Conservation (phyloP, 1,140 invertebrate species). For the Olivierus martensii region DNA sequence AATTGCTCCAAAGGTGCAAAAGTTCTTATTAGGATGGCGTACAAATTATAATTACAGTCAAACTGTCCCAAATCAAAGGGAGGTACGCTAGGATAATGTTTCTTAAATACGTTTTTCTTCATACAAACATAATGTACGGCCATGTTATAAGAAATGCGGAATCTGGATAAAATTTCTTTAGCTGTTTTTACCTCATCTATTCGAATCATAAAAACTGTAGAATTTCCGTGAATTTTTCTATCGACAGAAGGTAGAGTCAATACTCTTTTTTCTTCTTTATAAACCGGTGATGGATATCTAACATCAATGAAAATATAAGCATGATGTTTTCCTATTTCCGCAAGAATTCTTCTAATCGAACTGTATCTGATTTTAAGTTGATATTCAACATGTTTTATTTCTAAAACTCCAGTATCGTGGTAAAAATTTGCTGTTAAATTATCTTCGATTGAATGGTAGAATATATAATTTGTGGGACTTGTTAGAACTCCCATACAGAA, state of each 20-base stretch:
- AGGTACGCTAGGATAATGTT: neutral
- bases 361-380: conserved; percentile 1
- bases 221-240: neutral
- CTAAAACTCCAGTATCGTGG: conserved; percentile 2
- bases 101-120: neutral
- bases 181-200: neutral
- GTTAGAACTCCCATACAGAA: too few relatives aligned
- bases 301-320: conserved; percentile 8
- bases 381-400: neutral
- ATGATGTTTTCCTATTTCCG: neutral
- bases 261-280: neutral
- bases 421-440: conserved; percentile 1
- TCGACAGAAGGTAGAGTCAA: neutral
- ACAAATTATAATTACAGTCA: conserved; percentile 3
- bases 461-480: too few relatives aligned
- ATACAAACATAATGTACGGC: conserved; percentile 3
- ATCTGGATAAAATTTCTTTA: conserved; percentile 5
- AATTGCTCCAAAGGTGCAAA: neutral
- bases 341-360: conserved; percentile 6
- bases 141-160: conserved; percentile 1
- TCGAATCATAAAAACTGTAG: conserved; percentile 2
- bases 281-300: conserved; percentile 5
- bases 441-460: too few relatives aligned
- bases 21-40: conserved; percentile 6
- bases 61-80: neutral